A percentile compares a stretch with the other conserved stretches of the same genome.
Evolutionary conservation across 2,888 invertebrate species (phyloP).

Genomic region (Epiblema foenella): DNA sequence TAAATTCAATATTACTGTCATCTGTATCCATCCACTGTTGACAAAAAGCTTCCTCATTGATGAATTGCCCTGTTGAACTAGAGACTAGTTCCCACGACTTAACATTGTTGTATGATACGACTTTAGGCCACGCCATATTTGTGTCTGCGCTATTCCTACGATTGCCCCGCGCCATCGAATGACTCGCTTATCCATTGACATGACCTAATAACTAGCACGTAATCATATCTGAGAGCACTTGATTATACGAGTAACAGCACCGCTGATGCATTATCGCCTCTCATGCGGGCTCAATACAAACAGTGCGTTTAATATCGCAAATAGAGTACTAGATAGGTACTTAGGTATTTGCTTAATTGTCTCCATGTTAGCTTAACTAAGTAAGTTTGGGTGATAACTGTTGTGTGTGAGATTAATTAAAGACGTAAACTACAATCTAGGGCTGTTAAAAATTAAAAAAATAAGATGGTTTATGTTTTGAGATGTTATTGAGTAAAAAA

Average conservation of each 20-base stretch:
- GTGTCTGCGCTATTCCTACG: no score
- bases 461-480: no score
- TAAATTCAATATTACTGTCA: no score
- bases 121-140: no score
- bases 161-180: no score
- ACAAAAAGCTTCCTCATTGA: no score
- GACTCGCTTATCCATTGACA: no score
- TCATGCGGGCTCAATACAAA: slow-evolving; percentile 58
- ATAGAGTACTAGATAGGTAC: slow-evolving; percentile 20
- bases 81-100: no score
- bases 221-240: slow-evolving; percentile 33
- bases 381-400: not conserved
- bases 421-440: not conserved
- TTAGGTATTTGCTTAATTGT: slow-evolving; percentile 13
- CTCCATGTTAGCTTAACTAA: slow-evolving; percentile 14
- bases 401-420: not conserved
- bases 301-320: slow-evolving; percentile 50
- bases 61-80: no score
- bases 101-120: no score
- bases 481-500: no score
- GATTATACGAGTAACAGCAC: slow-evolving; percentile 46
- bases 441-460: not conserved
- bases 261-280: slow-evolving; percentile 55
- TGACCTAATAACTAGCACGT: not conserved
- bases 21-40: no score